These are phyloP conservation scores for Apoda limacodes DNA, from an alignment of 2,888 invertebrate genomes.

Conservation along the genomic window DNA sequence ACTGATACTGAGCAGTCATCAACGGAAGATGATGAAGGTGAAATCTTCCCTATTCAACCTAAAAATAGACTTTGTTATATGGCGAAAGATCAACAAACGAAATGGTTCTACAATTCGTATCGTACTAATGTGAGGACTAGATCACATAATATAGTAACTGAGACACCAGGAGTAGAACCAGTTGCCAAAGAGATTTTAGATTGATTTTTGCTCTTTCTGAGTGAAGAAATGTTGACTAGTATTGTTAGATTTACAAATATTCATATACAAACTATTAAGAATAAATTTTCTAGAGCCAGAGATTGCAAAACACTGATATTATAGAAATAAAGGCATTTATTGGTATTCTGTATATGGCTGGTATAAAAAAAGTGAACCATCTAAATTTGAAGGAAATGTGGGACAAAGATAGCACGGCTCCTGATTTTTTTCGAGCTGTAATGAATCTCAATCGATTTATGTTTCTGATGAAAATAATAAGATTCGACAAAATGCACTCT, in stretches of 20 bases:
- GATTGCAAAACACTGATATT: conserved; percentile 9
- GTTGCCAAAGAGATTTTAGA: conserved; percentile 6
- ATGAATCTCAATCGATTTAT: conserved; percentile 7
- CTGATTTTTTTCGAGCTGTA: conserved; percentile 10
- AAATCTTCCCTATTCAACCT: conserved; percentile 7
- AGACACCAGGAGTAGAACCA: conserved; percentile 10
- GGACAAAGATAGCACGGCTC: conserved; percentile 12
- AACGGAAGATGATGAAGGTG: conserved; percentile 10
- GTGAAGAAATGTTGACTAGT: conserved; percentile 8
- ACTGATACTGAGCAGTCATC: conserved; percentile 8
- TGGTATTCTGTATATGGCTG: conserved; percentile 9
- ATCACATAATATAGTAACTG: no score
- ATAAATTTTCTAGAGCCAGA: conserved; percentile 6
- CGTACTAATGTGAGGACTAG: no score
- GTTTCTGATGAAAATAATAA: conserved; percentile 8
- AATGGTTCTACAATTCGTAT: conserved; percentile 10
- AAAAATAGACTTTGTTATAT: conserved; percentile 8
- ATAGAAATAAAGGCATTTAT: conserved; percentile 10
- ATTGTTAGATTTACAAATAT: conserved; percentile 10
- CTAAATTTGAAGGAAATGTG: conserved; percentile 9
- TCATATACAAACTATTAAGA: conserved; percentile 1
- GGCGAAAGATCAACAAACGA: conserved; percentile 7
- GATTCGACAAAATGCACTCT: conserved; percentile 8
- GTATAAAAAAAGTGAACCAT: conserved; percentile 10
- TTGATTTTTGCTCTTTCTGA: conserved; percentile 7